Percentiles rank a stretch among this genome's conserved stretches.
Conservation (phyloP, 2,797 vertebrate genomes). For the Phalanger gymnotis region DNA sequence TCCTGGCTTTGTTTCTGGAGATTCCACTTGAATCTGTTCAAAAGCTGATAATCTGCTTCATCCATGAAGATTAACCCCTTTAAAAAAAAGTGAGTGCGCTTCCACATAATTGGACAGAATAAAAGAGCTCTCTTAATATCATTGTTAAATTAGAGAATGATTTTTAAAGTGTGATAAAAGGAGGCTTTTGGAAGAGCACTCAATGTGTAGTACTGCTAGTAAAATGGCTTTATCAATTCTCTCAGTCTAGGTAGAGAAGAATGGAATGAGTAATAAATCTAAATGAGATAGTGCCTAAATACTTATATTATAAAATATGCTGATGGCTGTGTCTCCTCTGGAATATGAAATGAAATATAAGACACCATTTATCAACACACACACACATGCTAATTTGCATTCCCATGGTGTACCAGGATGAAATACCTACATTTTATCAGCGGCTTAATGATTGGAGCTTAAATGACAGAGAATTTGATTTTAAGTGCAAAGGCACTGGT, state of each 20-base stretch:
- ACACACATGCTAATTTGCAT: constrained; percentile 20
- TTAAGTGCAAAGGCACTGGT: neutral
- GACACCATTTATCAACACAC: constrained; percentile 62
- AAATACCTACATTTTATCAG: constrained; percentile 49
- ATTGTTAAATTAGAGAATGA: constrained; percentile 80
- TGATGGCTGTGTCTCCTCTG: constrained; percentile 53
- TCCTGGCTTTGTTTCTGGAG: constrained; percentile 87
- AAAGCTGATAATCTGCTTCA: constrained; percentile 88
- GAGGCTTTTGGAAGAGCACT: constrained; percentile 73
- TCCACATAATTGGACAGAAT: constrained; percentile 81
- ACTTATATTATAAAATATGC: constrained; percentile 58
- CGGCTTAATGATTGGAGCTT: neutral
- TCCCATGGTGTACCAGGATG: constrained; percentile 33
- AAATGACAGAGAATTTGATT: neutral
- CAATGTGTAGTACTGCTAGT: constrained; percentile 63
- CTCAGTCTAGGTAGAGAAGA: constrained; percentile 58
- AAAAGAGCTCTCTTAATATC: constrained; percentile 78
- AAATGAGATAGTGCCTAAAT: constrained; percentile 62
- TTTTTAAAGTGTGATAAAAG: constrained; percentile 82
- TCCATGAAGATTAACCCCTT: constrained; percentile 85
- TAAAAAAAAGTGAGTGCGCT: constrained; percentile 64
- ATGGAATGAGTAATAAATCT: constrained; percentile 63
- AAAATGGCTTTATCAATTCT: constrained; percentile 69
- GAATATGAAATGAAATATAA: constrained; percentile 51
- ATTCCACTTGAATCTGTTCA: constrained; percentile 85